Conservation (phyloP, 2,797 vertebrate species). For the Margarornis squamiger region DNA sequence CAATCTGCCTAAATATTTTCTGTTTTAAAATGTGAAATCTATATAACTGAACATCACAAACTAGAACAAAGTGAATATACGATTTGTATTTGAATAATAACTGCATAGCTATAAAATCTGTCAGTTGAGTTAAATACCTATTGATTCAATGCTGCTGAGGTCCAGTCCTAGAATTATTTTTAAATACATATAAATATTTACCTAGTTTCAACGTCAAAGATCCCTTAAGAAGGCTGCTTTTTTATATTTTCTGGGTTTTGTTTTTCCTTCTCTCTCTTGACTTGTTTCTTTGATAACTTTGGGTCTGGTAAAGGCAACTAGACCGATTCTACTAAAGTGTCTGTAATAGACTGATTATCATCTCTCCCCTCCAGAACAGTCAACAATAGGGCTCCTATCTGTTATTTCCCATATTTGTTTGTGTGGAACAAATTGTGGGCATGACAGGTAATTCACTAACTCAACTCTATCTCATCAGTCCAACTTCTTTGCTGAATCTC, state of each 20-base stretch:
- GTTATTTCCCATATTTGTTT: not conserved
- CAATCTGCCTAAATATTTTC: not conserved
- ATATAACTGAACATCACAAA: not conserved
- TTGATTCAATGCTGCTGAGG: not conserved
- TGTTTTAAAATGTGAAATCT: not conserved
- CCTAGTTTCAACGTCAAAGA: not conserved
- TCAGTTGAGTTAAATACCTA: accelerated
- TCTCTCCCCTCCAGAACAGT: not conserved
- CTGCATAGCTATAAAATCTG: not conserved
- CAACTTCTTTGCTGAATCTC: not conserved
- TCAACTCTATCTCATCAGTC: not conserved
- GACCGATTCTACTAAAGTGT: not conserved
- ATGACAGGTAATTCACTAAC: not conserved
- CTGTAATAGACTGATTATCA: not conserved
- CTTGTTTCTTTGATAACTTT: not conserved
- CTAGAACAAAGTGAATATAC: not conserved
- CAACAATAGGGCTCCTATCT: not conserved
- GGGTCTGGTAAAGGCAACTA: not conserved
- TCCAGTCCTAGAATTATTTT: not conserved
- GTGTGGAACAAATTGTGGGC: not conserved
- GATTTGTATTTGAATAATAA: not conserved
- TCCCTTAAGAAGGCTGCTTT: not conserved
- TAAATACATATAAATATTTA: not conserved
- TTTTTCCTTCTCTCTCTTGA: not conserved
- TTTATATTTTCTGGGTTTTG: not conserved